Conservation (phyloP, 2,113 vertebrate genomes). For the Phaethon lepturus region DNA sequence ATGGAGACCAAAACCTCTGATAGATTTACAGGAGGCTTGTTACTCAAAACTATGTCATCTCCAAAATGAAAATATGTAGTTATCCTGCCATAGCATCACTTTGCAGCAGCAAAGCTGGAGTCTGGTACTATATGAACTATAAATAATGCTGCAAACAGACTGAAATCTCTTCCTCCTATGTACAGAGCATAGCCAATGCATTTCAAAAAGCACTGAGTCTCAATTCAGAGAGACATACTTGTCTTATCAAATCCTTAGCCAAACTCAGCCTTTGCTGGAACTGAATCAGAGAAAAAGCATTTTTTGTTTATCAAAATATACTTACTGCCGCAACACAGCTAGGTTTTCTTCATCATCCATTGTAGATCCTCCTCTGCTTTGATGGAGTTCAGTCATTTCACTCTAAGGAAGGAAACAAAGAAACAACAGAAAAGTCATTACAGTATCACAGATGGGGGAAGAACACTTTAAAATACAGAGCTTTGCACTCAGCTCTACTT, state of each 20-base stretch:
- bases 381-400: constrained; percentile 78
- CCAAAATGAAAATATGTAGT: not conserved
- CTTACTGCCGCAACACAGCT: constrained; percentile 91
- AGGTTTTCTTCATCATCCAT: constrained; percentile 96
- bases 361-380: constrained; percentile 81
- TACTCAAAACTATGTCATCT: not conserved
- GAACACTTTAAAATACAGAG: not conserved
- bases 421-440: not conserved
- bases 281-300: not conserved
- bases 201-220: not conserved
- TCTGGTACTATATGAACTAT: not conserved
- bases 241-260: not conserved
- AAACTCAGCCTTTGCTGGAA: not conserved
- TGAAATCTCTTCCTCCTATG: not conserved
- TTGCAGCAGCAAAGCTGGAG: not conserved
- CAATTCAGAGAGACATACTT: not conserved
- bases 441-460: not conserved
- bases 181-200: not conserved
- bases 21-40: not conserved
- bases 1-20: not conserved
- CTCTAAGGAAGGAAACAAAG: constrained; percentile 67
- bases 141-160: not conserved
- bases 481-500: not conserved
- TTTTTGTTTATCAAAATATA: not conserved
- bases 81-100: not conserved